Evolutionary conservation across 2,797 vertebrate species (phyloP), one percentile per base, ranked within the genome.

Genomic region (Peromyscus aztecus): DNA sequence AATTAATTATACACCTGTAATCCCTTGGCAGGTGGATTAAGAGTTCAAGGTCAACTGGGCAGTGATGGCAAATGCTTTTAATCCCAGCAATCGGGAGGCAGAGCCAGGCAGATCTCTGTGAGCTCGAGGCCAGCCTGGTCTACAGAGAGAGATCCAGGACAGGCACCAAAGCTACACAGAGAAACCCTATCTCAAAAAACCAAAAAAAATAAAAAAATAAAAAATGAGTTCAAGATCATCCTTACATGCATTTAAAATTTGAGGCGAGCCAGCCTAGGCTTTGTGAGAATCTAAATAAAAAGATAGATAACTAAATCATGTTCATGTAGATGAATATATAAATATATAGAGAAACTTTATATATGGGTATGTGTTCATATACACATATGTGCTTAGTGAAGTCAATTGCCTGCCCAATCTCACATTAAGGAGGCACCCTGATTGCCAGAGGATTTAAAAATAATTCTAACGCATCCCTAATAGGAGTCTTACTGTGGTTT

Each of bases 391-490:
- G 9, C 24, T 34, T 34, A 37, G 14, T n/a, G 4, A 21, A 34
- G 8, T 52, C 80, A 59, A 71, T 76, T 37, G 6, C 73, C 80
- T 92, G 82, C 4, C 55, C 4, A 5, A 24, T 34, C 43, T 78
- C 86, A 52, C 46, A 11, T 12, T 82, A 31, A 40, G n/a, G 40
- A 93, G 63, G 29, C 52, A n/a, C 19, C 0, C 4, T 17, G 37
- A 65, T 61, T 84, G 81, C 82, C 71, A 77, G 34, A 37, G 7
- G 76, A 55, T 94, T 91, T 96, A 82, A 96, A 97, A 94, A 93
- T 90, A 97, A 84, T 85, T 75, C 75, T 77, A 46, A 91, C 73
- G 77, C n/a, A 63, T 19, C 37, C 81, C 52, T 73, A 67, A 46
- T 24, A 46, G 87, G 69, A 94, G 31, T 14, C 46, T 4, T 24